Evolutionary conservation across 1,140 invertebrate genomes (phyloP), one percentile per base, ranked within the genome.

Genomic region (Druon quercuslanigerum): DNA sequence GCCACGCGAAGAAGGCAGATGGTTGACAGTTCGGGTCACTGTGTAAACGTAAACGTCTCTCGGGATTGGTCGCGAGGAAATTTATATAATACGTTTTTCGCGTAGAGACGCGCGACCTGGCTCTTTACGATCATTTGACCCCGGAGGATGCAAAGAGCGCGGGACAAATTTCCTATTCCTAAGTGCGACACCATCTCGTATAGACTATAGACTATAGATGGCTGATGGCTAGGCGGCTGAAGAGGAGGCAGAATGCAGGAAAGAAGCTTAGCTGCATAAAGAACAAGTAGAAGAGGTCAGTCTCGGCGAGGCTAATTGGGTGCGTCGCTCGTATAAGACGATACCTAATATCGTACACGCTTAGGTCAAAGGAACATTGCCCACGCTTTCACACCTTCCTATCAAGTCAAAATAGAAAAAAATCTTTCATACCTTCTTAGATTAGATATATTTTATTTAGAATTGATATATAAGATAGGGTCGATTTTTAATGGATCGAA

Each of bases 11-110:
- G 76, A 74, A 50, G 75, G 78, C 56, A 71, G 74, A 60, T 83
- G 79, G 83, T 86, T 86, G 85, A 85, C 85, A 86, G 84, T 85
- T 80, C 82, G 85, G 84, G 85, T 86, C 84, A 84, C 71, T 9
- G 54, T 50, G 54, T 52, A 54, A 72, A 40, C 73, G 54, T 74
- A 71, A 56, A 76, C 71, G 79, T 57, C 60, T 17, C 73, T 51
- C 79, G 50, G 79, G 79, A 86, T 86, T 86, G 80, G 82, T 73
- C 79, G 80, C 20, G 78, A 79, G 84, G 80, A 86, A 84, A 86
- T 86, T 86, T 82, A 85, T 83, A 85, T 82, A 40, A 66, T 85
- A 79, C 51, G 76, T 85, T 85, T 86, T 86, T 83, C 83, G 17
- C 50, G 14, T 75, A 54, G 75, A 71, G 74, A 79, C 78, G 77